Conservation (phyloP, 2,113 vertebrate species). For the Perca schrenkii region DNA sequence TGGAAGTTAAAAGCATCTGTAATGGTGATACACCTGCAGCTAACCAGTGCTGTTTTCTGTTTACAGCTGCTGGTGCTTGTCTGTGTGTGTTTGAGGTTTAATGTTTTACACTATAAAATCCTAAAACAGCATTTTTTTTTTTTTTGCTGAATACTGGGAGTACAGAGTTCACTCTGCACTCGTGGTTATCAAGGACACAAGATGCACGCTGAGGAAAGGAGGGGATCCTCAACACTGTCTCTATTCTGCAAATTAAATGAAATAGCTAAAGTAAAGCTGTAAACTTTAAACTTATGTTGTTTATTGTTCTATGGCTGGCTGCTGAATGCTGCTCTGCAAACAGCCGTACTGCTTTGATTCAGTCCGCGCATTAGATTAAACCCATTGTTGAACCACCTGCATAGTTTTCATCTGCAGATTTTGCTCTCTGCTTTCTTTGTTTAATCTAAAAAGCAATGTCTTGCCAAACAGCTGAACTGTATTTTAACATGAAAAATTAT, state of each 20-base stretch:
- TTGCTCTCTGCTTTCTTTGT: too few species aligned
- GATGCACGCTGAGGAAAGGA: not conserved
- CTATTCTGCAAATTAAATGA: not conserved
- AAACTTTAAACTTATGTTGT: not conserved
- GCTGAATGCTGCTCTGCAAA: not conserved
- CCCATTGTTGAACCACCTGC: too few species aligned
- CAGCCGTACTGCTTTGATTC: too few species aligned
- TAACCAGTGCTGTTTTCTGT: not conserved
- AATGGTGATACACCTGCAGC: not conserved
- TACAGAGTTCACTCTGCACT: slow-evolving; percentile 15
- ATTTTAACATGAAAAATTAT: too few species aligned
- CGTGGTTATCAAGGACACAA: not conserved
- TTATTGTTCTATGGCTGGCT: not conserved
- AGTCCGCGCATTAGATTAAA: too few species aligned
- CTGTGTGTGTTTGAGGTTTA: slow-evolving; percentile 14
- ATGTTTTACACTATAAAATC: slow-evolving; percentile 27
- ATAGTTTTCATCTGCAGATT: too few species aligned
- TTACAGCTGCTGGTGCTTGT: not conserved
- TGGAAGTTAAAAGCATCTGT: not conserved
- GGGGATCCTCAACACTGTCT: not conserved
- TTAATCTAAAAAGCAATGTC: too few species aligned
- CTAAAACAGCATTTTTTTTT: slow-evolving; percentile 12
- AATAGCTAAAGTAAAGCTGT: not conserved
- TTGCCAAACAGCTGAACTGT: too few species aligned
- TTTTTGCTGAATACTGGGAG: not conserved